These are phyloP conservation scores for Epistrophe eligans DNA, from an alignment of 2,888 invertebrate species.

Conservation along the genomic window DNA sequence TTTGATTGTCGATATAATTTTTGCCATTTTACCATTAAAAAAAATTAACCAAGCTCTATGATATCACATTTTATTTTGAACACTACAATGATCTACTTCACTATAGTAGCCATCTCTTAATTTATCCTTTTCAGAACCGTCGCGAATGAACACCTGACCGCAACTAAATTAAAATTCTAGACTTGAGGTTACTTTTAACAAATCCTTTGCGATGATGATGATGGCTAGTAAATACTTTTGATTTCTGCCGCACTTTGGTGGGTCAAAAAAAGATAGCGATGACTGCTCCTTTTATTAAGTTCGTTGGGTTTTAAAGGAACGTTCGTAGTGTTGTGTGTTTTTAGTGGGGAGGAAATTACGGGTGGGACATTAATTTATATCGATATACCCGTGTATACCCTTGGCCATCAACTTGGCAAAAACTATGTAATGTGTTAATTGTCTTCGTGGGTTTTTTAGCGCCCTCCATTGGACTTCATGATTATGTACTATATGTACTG, in stretches of 20 bases:
- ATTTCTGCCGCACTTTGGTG: constrained; percentile 61
- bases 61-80: constrained; percentile 53
- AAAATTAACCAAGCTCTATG: neutral
- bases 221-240: constrained; percentile 69
- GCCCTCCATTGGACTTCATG: constrained; percentile 28
- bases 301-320: constrained; percentile 38
- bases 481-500: constrained; percentile 28
- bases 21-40: constrained; percentile 86
- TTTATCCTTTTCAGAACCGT: constrained; percentile 34
- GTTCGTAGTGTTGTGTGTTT: constrained; percentile 47
- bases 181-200: constrained; percentile 44
- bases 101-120: neutral
- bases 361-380: constrained; percentile 31
- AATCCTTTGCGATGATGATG: constrained; percentile 46
- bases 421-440: constrained; percentile 64
- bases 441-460: constrained; percentile 41
- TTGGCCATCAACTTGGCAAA: constrained; percentile 71
- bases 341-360: constrained; percentile 17
- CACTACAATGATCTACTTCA: constrained; percentile 10
- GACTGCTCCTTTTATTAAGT: constrained; percentile 70
- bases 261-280: constrained; percentile 64
- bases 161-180: constrained; percentile 57
- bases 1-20: constrained; percentile 91
- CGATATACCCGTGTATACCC: constrained; percentile 34
- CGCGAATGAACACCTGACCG: constrained; percentile 61